Evolutionary conservation across 2,113 vertebrate species (phyloP).

Genomic region (Manacus vitellinus): DNA sequence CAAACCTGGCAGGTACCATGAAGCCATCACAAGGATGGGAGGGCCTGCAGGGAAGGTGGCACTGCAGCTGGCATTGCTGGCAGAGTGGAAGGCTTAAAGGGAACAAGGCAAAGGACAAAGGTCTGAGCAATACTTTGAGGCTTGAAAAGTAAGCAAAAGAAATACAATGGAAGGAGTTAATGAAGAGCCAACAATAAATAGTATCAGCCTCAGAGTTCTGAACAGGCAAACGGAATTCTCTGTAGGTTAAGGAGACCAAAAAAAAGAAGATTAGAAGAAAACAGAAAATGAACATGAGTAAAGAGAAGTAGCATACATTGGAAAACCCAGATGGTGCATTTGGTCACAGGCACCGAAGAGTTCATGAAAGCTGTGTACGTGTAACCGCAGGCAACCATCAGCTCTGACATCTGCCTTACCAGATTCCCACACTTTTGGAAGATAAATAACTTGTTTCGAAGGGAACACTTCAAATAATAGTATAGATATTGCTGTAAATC

Average conservation of each 20-base stretch:
- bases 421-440: conserved; percentile 17
- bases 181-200: background rate
- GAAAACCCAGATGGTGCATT: background rate
- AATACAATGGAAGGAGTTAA: background rate
- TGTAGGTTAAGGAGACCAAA: background rate
- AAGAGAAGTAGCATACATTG: background rate
- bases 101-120: background rate
- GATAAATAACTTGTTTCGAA: conserved; percentile 41
- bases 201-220: background rate
- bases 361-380: background rate
- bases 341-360: background rate
- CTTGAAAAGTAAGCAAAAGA: background rate
- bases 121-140: background rate
- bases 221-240: background rate
- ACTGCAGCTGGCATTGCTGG: background rate
- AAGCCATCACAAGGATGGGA: background rate
- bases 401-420: conserved; percentile 21
- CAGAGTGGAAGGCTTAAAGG: background rate
- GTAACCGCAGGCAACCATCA: background rate
- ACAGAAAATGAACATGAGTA: background rate
- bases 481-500: conserved; percentile 29
- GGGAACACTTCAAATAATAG: conserved; percentile 39
- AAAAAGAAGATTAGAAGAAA: background rate
- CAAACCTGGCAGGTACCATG: background rate
- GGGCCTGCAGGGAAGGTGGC: background rate